phyloP scores from a whole-genome alignment of 2,888 invertebrate genomes.

The Melinaea marsaeus region DNA sequence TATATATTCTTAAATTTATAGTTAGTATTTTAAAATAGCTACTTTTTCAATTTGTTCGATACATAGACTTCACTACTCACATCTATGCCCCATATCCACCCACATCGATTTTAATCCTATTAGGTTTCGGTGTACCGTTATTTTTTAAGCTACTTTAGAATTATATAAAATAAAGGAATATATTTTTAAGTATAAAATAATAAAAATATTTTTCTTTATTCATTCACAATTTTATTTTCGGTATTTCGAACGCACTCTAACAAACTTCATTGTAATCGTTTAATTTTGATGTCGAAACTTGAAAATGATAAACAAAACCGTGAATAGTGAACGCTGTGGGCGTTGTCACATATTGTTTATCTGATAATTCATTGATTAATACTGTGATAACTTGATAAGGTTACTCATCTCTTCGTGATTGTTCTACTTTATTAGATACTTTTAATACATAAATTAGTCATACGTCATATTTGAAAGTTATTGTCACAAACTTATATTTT shows the following conservation, averaged over 20 bases:
- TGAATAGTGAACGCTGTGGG: slow-evolving; percentile 54
- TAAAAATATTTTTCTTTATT: too few relatives aligned
- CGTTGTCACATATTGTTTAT: slow-evolving; percentile 57
- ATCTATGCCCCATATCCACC: too few relatives aligned
- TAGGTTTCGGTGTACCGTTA: too few relatives aligned
- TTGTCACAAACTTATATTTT: slow-evolving; percentile 11
- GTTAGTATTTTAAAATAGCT: too few relatives aligned
- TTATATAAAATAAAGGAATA: too few relatives aligned
- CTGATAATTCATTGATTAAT: slow-evolving; percentile 62
- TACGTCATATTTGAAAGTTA: slow-evolving; percentile 15
- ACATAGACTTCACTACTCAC: too few relatives aligned
- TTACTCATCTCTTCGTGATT: slow-evolving; percentile 39
- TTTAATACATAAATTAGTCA: slow-evolving; percentile 12
- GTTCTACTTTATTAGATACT: slow-evolving; percentile 51
- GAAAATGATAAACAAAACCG: slow-evolving; percentile 54
- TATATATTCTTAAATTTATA: too few relatives aligned
- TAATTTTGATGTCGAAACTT: slow-evolving; percentile 30
- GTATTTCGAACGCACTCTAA: slow-evolving; percentile 22
- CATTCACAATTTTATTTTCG: not conserved
- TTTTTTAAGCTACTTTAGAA: too few relatives aligned
- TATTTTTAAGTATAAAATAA: too few relatives aligned
- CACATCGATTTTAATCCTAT: too few relatives aligned
- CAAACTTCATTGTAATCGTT: slow-evolving; percentile 17
- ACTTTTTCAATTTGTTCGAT: too few relatives aligned
- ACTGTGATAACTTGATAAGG: slow-evolving; percentile 53